phyloP scores from a whole-genome alignment of 2,888 invertebrate species.

The Epsilonema sp. region DNA sequence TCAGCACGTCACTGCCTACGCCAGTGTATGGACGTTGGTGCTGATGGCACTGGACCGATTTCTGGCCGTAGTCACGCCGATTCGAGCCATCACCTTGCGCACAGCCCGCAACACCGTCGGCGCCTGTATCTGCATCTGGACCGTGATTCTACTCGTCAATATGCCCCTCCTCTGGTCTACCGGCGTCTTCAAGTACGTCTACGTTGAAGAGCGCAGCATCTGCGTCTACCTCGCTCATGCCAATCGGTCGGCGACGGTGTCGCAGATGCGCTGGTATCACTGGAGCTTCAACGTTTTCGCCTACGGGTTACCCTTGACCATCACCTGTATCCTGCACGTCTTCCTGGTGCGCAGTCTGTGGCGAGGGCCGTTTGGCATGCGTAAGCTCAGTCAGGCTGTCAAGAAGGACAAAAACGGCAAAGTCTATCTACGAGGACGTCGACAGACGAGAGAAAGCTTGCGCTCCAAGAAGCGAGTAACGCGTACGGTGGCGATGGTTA shows the following conservation, averaged over 20 bases:
- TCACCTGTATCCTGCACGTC: conserved; percentile 64
- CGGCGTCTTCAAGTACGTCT: not conserved
- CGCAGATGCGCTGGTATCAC: conserved; percentile 28
- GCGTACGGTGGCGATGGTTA: conserved; percentile 49
- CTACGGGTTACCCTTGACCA: conserved; percentile 59
- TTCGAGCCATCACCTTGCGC: not conserved
- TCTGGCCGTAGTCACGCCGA: conserved; percentile 46
- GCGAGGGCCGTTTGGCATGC: too few species aligned
- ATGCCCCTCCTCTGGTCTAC: not conserved
- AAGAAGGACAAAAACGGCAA: too few species aligned
- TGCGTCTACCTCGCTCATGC: conserved; percentile 2
- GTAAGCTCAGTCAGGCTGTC: too few species aligned
- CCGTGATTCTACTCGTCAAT: not conserved
- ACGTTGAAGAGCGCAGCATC: not conserved
- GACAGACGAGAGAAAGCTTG: conserved; percentile 48
- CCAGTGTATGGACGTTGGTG: conserved; percentile 71
- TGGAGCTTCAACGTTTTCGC: conserved; percentile 62
- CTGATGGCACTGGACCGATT: conserved; percentile 70
- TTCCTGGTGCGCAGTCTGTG: conserved; percentile 65
- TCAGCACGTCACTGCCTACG: conserved; percentile 48
- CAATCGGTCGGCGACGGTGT: not conserved
- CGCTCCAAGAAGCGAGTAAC: conserved; percentile 69
- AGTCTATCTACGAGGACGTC: not conserved
- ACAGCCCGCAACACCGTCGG: not conserved
- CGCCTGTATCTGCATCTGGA: not conserved